phyloP scores from a whole-genome alignment of 2,888 invertebrate species.

The Uropetala carovei region DNA sequence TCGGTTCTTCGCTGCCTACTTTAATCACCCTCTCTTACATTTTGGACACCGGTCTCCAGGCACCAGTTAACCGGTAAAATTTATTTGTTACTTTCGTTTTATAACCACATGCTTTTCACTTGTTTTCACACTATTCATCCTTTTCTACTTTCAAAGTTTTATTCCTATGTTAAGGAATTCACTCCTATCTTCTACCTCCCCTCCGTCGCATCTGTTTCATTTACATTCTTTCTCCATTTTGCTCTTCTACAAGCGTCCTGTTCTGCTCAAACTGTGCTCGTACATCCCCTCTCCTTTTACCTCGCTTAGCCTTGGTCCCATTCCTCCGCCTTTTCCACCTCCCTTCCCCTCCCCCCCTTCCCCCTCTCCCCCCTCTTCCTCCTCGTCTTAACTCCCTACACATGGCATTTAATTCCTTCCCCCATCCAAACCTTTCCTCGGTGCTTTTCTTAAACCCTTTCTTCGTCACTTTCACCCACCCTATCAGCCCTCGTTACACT shows the following conservation, averaged over 20 bases:
- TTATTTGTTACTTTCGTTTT: no score
- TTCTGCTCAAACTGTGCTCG: no score
- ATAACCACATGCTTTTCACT: no score
- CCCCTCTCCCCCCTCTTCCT: background rate
- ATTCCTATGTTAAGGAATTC: no score
- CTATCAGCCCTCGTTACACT: slow-evolving; percentile 15
- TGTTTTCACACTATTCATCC: no score
- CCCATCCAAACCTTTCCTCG: background rate
- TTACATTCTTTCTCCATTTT: no score
- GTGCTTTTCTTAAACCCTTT: background rate
- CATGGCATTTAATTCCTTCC: slow-evolving; percentile 1
- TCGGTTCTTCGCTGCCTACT: background rate
- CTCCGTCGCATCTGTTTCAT: no score
- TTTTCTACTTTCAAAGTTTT: no score
- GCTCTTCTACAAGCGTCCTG: no score
- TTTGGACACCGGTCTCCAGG: background rate
- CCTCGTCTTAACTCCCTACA: background rate
- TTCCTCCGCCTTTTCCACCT: background rate
- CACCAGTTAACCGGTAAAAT: no score
- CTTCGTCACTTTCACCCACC: background rate
- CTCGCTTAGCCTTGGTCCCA: background rate
- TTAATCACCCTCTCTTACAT: background rate
- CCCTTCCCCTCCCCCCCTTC: background rate
- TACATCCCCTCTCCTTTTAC: no score
- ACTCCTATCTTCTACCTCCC: no score